A percentile compares a stretch with the other conserved stretches of the same genome.
phyloP scores from a whole-genome alignment of 2,888 invertebrate genomes.

The Luffia ferchaultella region DNA sequence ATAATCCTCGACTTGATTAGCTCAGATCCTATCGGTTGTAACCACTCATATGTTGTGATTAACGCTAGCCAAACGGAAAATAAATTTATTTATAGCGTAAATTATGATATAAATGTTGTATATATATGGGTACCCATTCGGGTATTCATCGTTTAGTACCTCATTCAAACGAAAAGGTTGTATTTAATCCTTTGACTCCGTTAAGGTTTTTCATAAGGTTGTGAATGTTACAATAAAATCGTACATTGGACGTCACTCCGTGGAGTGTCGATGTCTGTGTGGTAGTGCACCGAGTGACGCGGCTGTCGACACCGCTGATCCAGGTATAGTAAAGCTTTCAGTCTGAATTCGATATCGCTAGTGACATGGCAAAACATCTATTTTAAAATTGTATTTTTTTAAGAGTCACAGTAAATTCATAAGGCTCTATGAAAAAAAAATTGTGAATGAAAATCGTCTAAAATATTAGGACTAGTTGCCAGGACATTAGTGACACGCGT shows the following conservation, averaged over 20 bases:
- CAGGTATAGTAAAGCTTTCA: background rate
- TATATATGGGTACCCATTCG: slow-evolving; percentile 24
- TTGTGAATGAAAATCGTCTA: too few species aligned
- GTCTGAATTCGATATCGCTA: too few species aligned
- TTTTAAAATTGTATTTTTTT: too few species aligned
- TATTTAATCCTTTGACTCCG: background rate
- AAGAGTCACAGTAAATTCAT: too few species aligned
- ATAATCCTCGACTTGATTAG: background rate
- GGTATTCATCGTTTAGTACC: slow-evolving; percentile 20
- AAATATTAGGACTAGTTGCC: too few species aligned
- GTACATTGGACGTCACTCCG: background rate
- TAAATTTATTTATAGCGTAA: slow-evolving; percentile 38
- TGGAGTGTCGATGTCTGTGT: background rate
- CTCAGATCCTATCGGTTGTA: background rate
- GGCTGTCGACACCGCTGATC: background rate
- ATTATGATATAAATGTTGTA: slow-evolving; percentile 30
- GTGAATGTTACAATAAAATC: slow-evolving; percentile 46
- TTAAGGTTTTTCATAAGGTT: slow-evolving; percentile 45
- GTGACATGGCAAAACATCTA: too few species aligned
- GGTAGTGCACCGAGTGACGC: too few species aligned
- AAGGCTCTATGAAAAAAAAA: too few species aligned
- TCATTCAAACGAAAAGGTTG: background rate
- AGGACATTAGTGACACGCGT: too few species aligned
- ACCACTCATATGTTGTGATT: slow-evolving; percentile 50
- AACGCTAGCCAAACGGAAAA: slow-evolving; percentile 23